Conservation (phyloP, 2,113 vertebrate genomes). For the Calidris pugnax region DNA sequence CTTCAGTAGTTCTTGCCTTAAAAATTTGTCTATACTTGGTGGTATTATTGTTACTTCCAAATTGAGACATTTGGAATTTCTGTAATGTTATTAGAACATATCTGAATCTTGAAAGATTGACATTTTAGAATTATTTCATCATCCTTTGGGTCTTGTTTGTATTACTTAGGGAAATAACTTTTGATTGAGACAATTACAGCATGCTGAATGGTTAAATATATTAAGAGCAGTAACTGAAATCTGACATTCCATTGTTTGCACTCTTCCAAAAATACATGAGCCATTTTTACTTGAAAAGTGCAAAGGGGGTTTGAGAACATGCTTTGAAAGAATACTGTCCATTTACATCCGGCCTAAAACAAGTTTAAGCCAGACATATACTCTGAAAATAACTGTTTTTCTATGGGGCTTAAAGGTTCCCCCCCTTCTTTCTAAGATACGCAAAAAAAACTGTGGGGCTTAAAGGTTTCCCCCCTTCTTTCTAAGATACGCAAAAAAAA, state of each 20-base stretch:
- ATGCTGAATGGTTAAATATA: constrained; percentile 50
- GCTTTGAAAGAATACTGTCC: not conserved
- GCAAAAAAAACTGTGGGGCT: not conserved
- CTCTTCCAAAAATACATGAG: constrained; percentile 30
- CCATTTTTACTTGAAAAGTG: constrained; percentile 24
- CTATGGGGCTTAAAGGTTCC: not conserved
- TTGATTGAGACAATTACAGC: constrained; percentile 56
- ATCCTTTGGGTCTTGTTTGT: constrained; percentile 58
- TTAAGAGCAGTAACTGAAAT: constrained; percentile 38
- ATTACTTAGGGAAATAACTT: constrained; percentile 50
- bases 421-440: not conserved
- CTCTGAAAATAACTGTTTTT: not conserved
- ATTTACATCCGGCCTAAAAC: not conserved
- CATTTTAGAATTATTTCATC: constrained; percentile 58
- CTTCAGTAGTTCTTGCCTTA: not conserved
- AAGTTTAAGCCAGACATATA: not conserved
- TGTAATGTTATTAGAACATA: constrained; percentile 62
- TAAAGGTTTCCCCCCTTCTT: not conserved
- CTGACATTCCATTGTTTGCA: constrained; percentile 37
- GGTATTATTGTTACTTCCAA: constrained; percentile 52
- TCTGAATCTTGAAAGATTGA: constrained; percentile 57
- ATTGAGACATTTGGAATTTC: constrained; percentile 32
- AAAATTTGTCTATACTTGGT: constrained; percentile 42
- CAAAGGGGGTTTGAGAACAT: not conserved
- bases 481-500: not conserved